Conservation (phyloP, 2,113 vertebrate genomes). For the Phaetusa simplex region DNA sequence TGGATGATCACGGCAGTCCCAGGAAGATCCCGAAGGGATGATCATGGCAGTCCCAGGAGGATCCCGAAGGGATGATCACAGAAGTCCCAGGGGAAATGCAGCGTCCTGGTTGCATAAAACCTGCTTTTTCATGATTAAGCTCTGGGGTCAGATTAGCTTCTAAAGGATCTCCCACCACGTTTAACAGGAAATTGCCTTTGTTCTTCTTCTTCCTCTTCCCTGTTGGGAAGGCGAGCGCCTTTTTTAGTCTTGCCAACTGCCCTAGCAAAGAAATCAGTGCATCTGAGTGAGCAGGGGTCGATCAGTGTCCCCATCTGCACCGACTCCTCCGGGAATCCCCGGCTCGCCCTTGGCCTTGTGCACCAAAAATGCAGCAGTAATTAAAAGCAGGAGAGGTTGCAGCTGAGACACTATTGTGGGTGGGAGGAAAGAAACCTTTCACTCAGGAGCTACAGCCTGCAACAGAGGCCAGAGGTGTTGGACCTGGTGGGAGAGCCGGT, state of each 20-base stretch:
- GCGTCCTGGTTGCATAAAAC: background rate
- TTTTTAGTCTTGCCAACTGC: constrained; percentile 12
- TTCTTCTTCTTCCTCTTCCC: constrained; percentile 40
- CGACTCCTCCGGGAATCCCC: background rate
- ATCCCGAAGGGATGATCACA: background rate
- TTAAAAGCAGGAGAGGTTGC: background rate
- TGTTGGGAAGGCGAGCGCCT: background rate
- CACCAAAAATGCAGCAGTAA: background rate
- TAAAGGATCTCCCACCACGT: background rate
- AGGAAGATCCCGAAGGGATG: background rate
- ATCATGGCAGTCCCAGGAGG: background rate
- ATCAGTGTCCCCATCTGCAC: background rate
- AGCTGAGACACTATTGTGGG: fast-evolving
- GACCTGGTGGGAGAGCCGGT: background rate
- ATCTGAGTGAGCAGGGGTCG: background rate
- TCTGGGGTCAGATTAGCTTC: background rate
- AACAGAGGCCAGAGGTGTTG: background rate
- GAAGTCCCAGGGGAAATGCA: background rate
- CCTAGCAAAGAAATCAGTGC: background rate
- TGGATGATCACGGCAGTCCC: background rate
- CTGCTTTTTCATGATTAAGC: background rate
- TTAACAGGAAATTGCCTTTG: constrained; percentile 3
- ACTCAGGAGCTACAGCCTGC: background rate
- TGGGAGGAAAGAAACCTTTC: background rate
- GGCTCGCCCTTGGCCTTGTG: background rate